Percentiles rank a stretch among this genome's conserved stretches.
phyloP scores from a whole-genome alignment of 2,113 vertebrate genomes.

The Prionailurus bengalensis region DNA sequence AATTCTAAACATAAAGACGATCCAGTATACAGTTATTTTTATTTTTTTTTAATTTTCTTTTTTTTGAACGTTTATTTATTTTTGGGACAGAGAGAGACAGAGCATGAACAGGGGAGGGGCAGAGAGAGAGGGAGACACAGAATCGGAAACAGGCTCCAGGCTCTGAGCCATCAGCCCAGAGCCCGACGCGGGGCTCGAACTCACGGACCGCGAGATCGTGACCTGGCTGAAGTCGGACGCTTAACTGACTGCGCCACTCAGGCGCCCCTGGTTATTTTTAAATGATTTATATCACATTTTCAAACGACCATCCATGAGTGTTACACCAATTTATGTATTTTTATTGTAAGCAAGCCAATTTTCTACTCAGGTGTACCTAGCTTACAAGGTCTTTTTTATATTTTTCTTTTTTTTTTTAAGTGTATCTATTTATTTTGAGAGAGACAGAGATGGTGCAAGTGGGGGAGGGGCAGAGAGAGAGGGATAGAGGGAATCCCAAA shows the following conservation, averaged over 20 bases:
- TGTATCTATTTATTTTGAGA: not conserved
- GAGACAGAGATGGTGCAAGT: not conserved
- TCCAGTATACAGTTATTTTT: not conserved
- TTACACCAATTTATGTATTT: not conserved
- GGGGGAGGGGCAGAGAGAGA: not conserved
- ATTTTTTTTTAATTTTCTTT: not conserved
- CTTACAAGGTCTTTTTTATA: not conserved
- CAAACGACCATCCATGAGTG: not conserved
- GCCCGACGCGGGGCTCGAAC: too few relatives aligned
- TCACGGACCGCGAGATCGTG: too few relatives aligned
- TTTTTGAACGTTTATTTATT: too few relatives aligned
- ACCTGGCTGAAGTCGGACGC: too few relatives aligned
- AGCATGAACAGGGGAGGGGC: too few relatives aligned
- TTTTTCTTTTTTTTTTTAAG: not conserved
- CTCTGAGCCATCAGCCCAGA: too few relatives aligned
- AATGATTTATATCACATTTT: conserved; percentile 24
- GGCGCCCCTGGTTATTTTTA: not conserved
- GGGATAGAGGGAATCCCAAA: not conserved
- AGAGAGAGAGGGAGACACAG: too few relatives aligned
- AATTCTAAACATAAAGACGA: conserved; percentile 1
- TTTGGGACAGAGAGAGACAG: too few relatives aligned
- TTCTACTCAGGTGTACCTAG: not conserved
- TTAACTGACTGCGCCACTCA: too few relatives aligned
- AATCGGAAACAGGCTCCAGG: too few relatives aligned
- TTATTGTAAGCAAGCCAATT: not conserved